Evolutionary conservation across 2,797 vertebrate genomes (phyloP).

Genomic region (Spondyliosoma cantharus): DNA sequence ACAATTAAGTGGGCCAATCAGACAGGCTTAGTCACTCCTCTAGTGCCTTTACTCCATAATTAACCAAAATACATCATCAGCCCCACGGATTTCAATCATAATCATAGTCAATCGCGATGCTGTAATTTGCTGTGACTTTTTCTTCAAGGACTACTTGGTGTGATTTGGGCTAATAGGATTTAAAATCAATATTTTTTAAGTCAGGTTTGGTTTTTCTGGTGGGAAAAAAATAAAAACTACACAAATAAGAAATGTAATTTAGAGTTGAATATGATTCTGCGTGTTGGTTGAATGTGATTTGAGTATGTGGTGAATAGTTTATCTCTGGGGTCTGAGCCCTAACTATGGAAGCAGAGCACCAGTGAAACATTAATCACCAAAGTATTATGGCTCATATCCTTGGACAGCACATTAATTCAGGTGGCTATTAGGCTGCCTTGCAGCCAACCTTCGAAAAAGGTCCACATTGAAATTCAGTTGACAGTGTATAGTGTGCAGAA

Average conservation of each 20-base stretch:
- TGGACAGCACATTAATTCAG: conserved; percentile 86
- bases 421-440: conserved; percentile 82
- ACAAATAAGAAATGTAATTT: conserved; percentile 49
- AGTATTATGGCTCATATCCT: conserved; percentile 83
- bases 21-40: conserved; percentile 85
- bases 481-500: conserved; percentile 74
- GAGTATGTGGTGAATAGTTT: conserved; percentile 78
- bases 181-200: conserved; percentile 69
- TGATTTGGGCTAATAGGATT: conserved; percentile 76
- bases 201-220: conserved; percentile 26
- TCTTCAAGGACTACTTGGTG: conserved; percentile 77
- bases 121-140: conserved; percentile 83
- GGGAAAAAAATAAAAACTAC: conserved; percentile 8
- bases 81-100: conserved; percentile 80
- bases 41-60: conserved; percentile 84
- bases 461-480: conserved; percentile 81
- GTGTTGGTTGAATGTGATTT: conserved; percentile 63
- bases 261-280: conserved; percentile 50
- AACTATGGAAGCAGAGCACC: conserved; percentile 78
- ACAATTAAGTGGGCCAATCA: conserved; percentile 89
- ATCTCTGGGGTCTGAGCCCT: conserved; percentile 80
- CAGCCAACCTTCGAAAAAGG: conserved; percentile 78
- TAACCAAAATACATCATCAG: conserved; percentile 88
- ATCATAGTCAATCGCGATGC: conserved; percentile 80
- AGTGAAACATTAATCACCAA: conserved; percentile 84